phyloP scores from a whole-genome alignment of 2,797 vertebrate genomes.

The Bovichtus diacanthus region DNA sequence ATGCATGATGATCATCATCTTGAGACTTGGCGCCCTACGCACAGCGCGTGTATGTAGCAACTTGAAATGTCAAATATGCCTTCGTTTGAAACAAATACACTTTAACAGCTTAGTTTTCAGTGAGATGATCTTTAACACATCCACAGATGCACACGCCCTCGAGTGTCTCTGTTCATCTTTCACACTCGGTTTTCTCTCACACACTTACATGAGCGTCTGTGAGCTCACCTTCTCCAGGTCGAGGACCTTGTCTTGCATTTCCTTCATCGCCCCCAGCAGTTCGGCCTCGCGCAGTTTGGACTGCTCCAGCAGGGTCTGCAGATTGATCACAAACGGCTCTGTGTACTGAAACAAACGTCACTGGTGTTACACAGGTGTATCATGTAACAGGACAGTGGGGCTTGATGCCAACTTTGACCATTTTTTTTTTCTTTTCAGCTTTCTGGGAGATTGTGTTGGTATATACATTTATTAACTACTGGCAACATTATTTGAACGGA shows the following conservation, averaged over 20 bases:
- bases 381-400: background rate
- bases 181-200: slow-evolving; percentile 8
- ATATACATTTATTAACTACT: background rate
- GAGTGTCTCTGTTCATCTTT: slow-evolving; percentile 1
- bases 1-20: no score
- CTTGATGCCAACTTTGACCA: background rate
- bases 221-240: slow-evolving; percentile 93
- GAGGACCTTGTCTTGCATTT: slow-evolving; percentile 97
- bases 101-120: background rate
- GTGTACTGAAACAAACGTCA: slow-evolving; percentile 81
- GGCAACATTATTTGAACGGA: background rate
- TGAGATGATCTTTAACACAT: slow-evolving; percentile 1
- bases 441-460: background rate
- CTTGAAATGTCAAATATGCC: background rate
- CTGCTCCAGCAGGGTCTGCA: slow-evolving; percentile 93
- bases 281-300: slow-evolving; percentile 91
- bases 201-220: background rate
- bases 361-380: background rate
- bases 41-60: no score
- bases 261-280: slow-evolving; percentile 90
- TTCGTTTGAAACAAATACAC: background rate
- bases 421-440: background rate
- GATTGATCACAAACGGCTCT: slow-evolving; percentile 89
- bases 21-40: no score
- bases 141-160: background rate